phyloP scores from a whole-genome alignment of 2,888 invertebrate species.

The Drosophila kuntzei region DNA sequence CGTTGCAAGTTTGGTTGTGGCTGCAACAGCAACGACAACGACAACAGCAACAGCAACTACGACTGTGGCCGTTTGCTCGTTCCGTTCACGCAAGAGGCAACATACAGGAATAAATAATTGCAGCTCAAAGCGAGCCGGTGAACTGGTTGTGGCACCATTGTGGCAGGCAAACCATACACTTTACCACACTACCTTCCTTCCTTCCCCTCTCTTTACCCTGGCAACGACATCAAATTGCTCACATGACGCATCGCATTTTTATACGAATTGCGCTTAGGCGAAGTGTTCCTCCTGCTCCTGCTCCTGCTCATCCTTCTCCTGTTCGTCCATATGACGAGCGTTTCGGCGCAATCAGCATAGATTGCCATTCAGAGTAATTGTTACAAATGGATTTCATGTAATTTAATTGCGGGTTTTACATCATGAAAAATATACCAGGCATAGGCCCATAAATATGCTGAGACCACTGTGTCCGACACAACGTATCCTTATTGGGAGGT shows the following conservation, averaged over 20 bases:
- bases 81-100: slow-evolving; percentile 56
- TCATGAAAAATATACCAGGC: slow-evolving; percentile 77
- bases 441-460: slow-evolving; percentile 62
- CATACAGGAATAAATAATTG: slow-evolving; percentile 79
- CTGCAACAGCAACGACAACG: slow-evolving; percentile 1
- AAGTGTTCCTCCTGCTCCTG: slow-evolving; percentile 13
- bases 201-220: slow-evolving; percentile 4
- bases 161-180: slow-evolving; percentile 19
- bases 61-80: slow-evolving; percentile 30
- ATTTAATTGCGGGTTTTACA: slow-evolving; percentile 82
- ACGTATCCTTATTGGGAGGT: slow-evolving; percentile 40
- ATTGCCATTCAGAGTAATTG: slow-evolving; percentile 81
- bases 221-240: slow-evolving; percentile 71
- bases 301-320: slow-evolving; percentile 5
- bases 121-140: slow-evolving; percentile 74
- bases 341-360: slow-evolving; percentile 77
- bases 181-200: slow-evolving; percentile 9
- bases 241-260: slow-evolving; percentile 79
- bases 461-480: slow-evolving; percentile 16
- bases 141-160: slow-evolving; percentile 81
- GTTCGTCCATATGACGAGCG: slow-evolving; percentile 61
- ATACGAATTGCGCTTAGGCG: slow-evolving; percentile 61
- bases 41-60: slow-evolving; percentile 1
- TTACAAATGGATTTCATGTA: slow-evolving; percentile 83
- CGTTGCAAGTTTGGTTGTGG: slow-evolving; percentile 33